phyloP scores from a whole-genome alignment of 2,797 vertebrate species.

The Brachymystax lenok region DNA sequence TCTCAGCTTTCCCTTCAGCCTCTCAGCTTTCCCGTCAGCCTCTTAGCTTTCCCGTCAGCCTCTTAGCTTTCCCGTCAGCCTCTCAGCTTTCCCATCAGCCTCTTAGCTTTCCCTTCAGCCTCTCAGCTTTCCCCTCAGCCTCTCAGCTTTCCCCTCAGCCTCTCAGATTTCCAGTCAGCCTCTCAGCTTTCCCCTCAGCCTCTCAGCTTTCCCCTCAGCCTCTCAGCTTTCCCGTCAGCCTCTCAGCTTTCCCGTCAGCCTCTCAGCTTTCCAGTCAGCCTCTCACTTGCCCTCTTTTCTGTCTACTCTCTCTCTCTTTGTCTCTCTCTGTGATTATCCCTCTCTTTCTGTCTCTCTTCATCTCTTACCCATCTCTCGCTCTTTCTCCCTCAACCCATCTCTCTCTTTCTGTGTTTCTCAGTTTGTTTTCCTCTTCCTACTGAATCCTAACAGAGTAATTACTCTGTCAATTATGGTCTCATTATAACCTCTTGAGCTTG shows the following conservation, averaged over 20 bases:
- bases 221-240: no score
- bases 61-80: no score
- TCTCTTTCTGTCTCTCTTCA: background rate
- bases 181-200: background rate
- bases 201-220: no score
- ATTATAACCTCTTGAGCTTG: constrained; percentile 7
- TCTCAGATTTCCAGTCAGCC: background rate
- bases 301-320: constrained; percentile 1
- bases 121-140: background rate
- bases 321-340: background rate
- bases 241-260: no score
- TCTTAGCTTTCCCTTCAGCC: no score
- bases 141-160: background rate
- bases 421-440: background rate
- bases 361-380: background rate
- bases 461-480: background rate
- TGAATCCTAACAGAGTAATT: background rate
- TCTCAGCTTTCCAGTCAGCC: no score
- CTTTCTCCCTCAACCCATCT: background rate
- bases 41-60: no score
- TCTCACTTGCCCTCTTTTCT: background rate
- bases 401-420: background rate
- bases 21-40: no score
- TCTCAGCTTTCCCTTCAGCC: no score
- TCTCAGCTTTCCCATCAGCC: no score